These are phyloP conservation scores for Lutjanus argentimaculatus DNA, from an alignment of 2,797 vertebrate genomes.

Conservation along the genomic window DNA sequence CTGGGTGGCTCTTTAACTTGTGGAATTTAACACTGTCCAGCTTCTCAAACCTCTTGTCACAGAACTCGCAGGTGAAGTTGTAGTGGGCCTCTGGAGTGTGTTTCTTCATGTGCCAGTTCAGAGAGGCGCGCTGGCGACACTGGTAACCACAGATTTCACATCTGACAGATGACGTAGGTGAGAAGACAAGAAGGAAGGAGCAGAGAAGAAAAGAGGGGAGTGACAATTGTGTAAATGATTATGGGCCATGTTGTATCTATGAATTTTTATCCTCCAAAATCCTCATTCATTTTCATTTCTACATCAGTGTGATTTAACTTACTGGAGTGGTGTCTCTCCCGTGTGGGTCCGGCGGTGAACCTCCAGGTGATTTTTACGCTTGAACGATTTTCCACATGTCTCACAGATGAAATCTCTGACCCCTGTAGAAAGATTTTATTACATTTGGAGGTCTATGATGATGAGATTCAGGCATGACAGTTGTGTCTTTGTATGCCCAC, in stretches of 20 bases:
- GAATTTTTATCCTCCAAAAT: background rate
- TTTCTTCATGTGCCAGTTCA: slow-evolving; percentile 98
- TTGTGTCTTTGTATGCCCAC: slow-evolving; percentile 69
- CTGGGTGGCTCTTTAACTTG: slow-evolving; percentile 93
- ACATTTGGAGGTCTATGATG: background rate
- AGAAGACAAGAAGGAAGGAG: background rate
- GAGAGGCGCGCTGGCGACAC: slow-evolving; percentile 93
- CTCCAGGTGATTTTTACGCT: slow-evolving; percentile 96
- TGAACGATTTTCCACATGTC: slow-evolving; percentile 95
- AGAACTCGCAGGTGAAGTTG: slow-evolving; percentile 94
- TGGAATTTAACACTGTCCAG: slow-evolving; percentile 95
- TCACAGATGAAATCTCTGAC: slow-evolving; percentile 96
- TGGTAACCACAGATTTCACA: slow-evolving; percentile 97
- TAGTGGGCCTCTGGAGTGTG: slow-evolving; percentile 91
- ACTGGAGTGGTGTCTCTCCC: slow-evolving; percentile 95
- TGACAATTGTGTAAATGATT: background rate
- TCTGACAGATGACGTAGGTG: slow-evolving; percentile 71
- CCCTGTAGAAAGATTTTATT: slow-evolving; percentile 77
- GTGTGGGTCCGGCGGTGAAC: slow-evolving; percentile 95
- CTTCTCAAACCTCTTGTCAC: slow-evolving; percentile 93
- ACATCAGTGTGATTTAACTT: slow-evolving; percentile 68
- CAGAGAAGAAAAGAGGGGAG: background rate
- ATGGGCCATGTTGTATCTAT: background rate
- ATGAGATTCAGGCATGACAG: background rate
- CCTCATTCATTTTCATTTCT: no score